A percentile compares a stretch with the other conserved stretches of the same genome.
Evolutionary conservation across 1,140 invertebrate genomes (phyloP).

Genomic region (Leptopilina boulardi): DNA sequence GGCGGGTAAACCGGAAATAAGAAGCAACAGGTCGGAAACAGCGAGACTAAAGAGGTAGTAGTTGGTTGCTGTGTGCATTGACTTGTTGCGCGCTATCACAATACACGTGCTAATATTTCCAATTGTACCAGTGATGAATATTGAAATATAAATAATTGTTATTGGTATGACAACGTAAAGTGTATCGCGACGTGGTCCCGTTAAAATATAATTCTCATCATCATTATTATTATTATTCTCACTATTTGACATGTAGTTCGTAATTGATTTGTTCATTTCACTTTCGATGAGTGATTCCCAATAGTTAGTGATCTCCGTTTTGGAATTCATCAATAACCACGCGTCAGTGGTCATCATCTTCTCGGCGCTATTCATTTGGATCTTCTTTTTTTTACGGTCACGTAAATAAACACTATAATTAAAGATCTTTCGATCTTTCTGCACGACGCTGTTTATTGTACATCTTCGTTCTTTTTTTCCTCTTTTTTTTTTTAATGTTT

Average conservation of each 20-base stretch:
- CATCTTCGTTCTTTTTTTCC: not conserved
- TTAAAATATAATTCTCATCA: slow-evolving; percentile 29
- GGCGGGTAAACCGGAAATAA: slow-evolving; percentile 87
- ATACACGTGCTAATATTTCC: slow-evolving; percentile 96
- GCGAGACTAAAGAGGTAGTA: slow-evolving; percentile 96
- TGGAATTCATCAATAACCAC: slow-evolving; percentile 35
- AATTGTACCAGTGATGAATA: slow-evolving; percentile 90
- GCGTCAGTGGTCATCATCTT: slow-evolving; percentile 24
- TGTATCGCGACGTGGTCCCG: slow-evolving; percentile 77
- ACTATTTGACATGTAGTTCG: not conserved
- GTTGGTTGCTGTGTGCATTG: slow-evolving; percentile 95
- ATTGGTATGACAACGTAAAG: slow-evolving; percentile 87
- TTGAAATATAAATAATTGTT: slow-evolving; percentile 87
- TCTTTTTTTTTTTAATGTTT: not conserved
- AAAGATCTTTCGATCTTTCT: not conserved
- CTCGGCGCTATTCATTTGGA: slow-evolving; percentile 10
- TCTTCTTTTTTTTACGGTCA: slow-evolving; percentile 13
- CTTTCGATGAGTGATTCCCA: not conserved
- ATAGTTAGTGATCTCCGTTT: not conserved
- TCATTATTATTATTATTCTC: slow-evolving; percentile 28
- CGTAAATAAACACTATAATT: not conserved
- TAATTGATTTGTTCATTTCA: slow-evolving; percentile 9
- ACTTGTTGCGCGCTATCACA: slow-evolving; percentile 92
- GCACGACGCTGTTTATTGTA: not conserved
- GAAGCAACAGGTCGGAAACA: slow-evolving; percentile 92